Base-by-base conservation (phyloP, 1,140 invertebrate species). In the Pachypeltis micranthus region DNA sequence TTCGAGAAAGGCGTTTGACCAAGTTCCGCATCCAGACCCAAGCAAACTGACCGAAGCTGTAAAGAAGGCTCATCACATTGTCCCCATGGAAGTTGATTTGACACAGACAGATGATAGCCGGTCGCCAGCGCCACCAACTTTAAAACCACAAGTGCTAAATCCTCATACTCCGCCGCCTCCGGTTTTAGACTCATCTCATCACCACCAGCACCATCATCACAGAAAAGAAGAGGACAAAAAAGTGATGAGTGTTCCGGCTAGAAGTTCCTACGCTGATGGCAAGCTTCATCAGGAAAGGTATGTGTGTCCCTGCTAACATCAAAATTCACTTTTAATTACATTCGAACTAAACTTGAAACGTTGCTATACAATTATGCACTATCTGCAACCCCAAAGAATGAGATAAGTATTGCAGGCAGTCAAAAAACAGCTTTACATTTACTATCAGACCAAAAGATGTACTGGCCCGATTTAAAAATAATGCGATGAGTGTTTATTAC, bases 1-100 rank as follows among this genome's bases (percentile, higher is more conserved):
- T 51, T 3, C 47, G 47, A 51, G 47, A 21, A 51, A 51, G 23
- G 7, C 47, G 47, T 51, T 14, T 21, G 47, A 51, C 4, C 47
- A 10, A 14, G 47, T 21, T 3, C 47, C 4, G 4, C 47, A 51
- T 4, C 34, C 34, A 10, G 47, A 51, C 4, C 7, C 19, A 4
- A 51, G 23, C 12, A 51, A 51, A 51, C 12, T 10, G 12, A 16
- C 23, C 19, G 47, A 51, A 21, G 12, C 47, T 7, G 47, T 51
- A 21, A 51, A 51, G 19, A 51, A 51, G 19, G 12, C 47, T 51
- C 47, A 10, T 51, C 47, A 51, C 10, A 21, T 51, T 29, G 28
- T 27, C 7, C 27, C 65, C 14, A n/a, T 65, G 31, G 55, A 64
- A 64, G 63, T 62, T 21, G 58, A 64, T 31, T 26, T 65, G 29